These are phyloP conservation scores for Monoplex corrugatus DNA, from an alignment of 2,888 invertebrate genomes.

Conservation along the genomic window DNA sequence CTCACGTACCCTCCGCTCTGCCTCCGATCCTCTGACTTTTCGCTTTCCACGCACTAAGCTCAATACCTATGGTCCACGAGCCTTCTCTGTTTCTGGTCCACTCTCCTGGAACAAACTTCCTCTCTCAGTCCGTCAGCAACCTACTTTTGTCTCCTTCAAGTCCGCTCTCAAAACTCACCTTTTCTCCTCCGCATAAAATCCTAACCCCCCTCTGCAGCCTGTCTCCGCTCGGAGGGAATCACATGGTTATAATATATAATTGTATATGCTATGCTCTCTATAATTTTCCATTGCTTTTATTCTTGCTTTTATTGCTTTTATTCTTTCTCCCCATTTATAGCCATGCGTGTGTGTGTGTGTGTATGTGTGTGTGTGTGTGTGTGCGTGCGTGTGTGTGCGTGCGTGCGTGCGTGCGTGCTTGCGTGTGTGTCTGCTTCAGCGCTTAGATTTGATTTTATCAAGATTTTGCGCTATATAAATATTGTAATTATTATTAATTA, in stretches of 20 bases:
- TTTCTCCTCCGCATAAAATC: not conserved
- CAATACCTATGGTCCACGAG: no score
- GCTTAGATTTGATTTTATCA: not conserved
- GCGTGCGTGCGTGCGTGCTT: not conserved
- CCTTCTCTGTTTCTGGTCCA: no score
- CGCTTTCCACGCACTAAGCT: no score
- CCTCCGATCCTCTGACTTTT: no score
- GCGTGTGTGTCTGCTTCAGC: not conserved
- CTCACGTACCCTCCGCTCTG: no score
- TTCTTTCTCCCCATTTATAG: not conserved
- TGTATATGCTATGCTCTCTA: not conserved
- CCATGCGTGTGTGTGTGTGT: not conserved
- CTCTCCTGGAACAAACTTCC: no score
- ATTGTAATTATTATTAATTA: not conserved
- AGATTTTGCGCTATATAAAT: not conserved
- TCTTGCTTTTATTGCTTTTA: not conserved
- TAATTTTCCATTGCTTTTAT: not conserved
- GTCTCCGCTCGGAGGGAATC: not conserved
- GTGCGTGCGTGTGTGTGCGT: not conserved
- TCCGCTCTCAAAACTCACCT: not conserved
- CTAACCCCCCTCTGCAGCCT: not conserved
- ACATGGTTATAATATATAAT: not conserved
- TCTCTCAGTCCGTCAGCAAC: no score
- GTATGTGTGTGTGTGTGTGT: not conserved
- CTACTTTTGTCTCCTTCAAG: no score